Conservation (phyloP, 1,140 invertebrate species). For the Coptotermes formosanus region DNA sequence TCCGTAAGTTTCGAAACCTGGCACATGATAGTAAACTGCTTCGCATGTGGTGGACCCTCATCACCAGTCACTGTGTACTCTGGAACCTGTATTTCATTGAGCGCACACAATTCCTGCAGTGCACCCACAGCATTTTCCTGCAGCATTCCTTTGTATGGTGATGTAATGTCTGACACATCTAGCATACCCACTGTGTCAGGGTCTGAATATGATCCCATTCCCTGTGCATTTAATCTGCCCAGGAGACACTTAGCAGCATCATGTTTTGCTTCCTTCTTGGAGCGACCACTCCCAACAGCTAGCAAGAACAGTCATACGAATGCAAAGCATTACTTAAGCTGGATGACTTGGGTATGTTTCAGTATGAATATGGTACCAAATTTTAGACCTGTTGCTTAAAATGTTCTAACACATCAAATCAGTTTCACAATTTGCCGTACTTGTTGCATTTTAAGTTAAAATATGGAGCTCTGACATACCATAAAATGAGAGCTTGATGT, state of each 20-base stretch:
- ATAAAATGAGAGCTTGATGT: too few species aligned
- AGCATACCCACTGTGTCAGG: background rate
- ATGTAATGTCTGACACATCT: slow-evolving; percentile 9
- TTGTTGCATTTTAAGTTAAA: too few species aligned
- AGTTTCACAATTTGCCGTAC: too few species aligned
- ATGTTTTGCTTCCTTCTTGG: slow-evolving; percentile 72
- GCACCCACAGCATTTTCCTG: slow-evolving; percentile 55
- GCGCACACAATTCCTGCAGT: slow-evolving; percentile 59
- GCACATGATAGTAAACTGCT: slow-evolving; percentile 67
- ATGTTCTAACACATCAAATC: too few species aligned
- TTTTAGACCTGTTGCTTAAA: too few species aligned
- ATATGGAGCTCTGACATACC: too few species aligned
- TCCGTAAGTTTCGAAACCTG: slow-evolving; percentile 59
- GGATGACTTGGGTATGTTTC: too few species aligned
- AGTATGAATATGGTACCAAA: too few species aligned
- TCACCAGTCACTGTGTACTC: slow-evolving; percentile 62
- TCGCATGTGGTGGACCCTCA: slow-evolving; percentile 68
- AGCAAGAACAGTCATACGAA: too few species aligned
- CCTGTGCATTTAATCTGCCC: slow-evolving; percentile 42
- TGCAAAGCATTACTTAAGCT: too few species aligned
- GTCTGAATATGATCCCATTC: background rate
- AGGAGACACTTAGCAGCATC: slow-evolving; percentile 60
- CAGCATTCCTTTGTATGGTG: slow-evolving; percentile 45
- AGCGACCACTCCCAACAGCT: slow-evolving; percentile 59
- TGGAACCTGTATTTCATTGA: slow-evolving; percentile 61